Base-by-base conservation (phyloP, 2,888 invertebrate genomes). In the Zele albiditarsus region DNA sequence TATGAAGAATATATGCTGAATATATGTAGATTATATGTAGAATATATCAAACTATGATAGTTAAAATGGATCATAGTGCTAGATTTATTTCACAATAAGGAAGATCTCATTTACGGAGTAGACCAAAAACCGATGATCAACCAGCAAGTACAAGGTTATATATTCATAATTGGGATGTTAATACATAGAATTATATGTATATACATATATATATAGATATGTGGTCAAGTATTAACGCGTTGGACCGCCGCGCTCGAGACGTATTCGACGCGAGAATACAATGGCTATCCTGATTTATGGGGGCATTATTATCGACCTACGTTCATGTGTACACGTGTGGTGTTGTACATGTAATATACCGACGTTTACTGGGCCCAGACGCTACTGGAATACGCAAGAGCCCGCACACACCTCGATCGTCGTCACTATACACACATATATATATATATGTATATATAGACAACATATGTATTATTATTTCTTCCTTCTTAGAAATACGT, bases 211-310 rank as follows among this genome's bases (percentile, higher is more conserved):
- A 27, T 60, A 28, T 62, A 62, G n/a, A 20, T 20, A 20, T 38
- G 63, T 16, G 16, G 28, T 14, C 31, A 33, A 6, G 31, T 33
- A 63, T 63, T 33, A 63, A 63, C 63, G 60, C 63, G 23, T 33
- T 38, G 60, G 73, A 80, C 71, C 53, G 77, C 75, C 67, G 60
- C 67, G 60, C 46, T 62, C 46, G 49, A 65, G 75, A 67, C 67
- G 68, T 72, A 82, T 83, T 86, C 82, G 80, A 84, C 82, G 81
- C 79, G 77, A 82, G 83, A 86, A 85, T 84, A 87, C 87, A 87
- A 87, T 86, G 82, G 85, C 77, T 78, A 78, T 58, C 73, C 78
- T 88, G 87, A 88, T 87, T 88, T 88, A 88, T 83, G 82, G 80
- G 81, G 76, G 84, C 82, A 86, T 87, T 87, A 87, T 87, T 83